Conservation (phyloP, 37 sponge, comb jelly and placozoan genomes). For the Spongilla lacustris region DNA sequence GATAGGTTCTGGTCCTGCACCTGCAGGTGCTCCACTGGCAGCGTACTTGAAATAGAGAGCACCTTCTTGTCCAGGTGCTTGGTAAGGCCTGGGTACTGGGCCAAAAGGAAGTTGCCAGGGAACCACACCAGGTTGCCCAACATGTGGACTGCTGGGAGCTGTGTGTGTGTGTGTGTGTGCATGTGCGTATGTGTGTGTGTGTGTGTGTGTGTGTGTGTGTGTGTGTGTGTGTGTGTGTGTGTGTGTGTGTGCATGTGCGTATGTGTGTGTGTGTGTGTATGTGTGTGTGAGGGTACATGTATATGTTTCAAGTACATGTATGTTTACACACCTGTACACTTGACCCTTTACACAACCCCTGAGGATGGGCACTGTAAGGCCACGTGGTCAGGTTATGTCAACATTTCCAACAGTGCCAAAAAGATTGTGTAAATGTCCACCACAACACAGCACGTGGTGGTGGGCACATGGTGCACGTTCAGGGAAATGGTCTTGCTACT, state of each 20-base stretch:
- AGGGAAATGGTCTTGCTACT: too few relatives aligned
- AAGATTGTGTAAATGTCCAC: too few relatives aligned
- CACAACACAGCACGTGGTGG: too few relatives aligned
- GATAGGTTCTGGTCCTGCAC: slow-evolving; percentile 63
- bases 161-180: not conserved
- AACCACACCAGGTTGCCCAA: slow-evolving; percentile 87
- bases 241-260: not conserved
- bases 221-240: not conserved
- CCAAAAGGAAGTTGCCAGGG: slow-evolving; percentile 67
- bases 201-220: not conserved
- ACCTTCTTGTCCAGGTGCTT: slow-evolving; percentile 91
- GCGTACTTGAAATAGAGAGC: slow-evolving; percentile 11
- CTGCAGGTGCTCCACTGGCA: slow-evolving; percentile 61
- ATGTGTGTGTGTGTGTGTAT: not conserved
- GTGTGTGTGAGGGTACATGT: not conserved
- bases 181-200: not conserved
- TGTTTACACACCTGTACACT: not conserved
- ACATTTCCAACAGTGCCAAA: too few relatives aligned
- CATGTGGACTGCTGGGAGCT: slow-evolving; percentile 85
- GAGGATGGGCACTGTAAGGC: too few relatives aligned
- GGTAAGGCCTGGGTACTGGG: slow-evolving; percentile 50
- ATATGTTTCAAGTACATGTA: not conserved
- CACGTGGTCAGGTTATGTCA: too few relatives aligned
- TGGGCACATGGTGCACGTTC: too few relatives aligned
- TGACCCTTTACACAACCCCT: too few relatives aligned